Evolutionary conservation across 2,113 vertebrate species (phyloP).

Genomic region (Panurus biarmicus): DNA sequence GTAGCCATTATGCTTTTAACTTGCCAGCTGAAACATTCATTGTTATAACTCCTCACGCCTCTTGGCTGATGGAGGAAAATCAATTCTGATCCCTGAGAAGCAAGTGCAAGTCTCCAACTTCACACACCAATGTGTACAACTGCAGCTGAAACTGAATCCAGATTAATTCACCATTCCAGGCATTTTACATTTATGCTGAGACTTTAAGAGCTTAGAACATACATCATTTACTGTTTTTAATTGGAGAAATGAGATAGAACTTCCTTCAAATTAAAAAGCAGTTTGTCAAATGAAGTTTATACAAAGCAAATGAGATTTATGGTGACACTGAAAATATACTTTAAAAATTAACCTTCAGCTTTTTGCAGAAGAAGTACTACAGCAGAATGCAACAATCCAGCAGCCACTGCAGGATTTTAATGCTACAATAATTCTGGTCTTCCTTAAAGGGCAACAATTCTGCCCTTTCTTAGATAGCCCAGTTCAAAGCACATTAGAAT

Average conservation of each 20-base stretch:
- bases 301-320: background rate
- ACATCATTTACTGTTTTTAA: background rate
- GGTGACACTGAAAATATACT: background rate
- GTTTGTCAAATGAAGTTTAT: background rate
- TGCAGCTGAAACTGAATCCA: background rate
- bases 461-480: background rate
- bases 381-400: conserved; percentile 1
- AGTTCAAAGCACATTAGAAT: background rate
- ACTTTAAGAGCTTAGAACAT: background rate
- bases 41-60: background rate
- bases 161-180: background rate
- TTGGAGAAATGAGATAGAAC: background rate
- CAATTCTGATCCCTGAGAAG: conserved; percentile 46
- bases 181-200: background rate
- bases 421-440: background rate
- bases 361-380: background rate
- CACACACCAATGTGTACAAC: background rate
- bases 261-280: conserved; percentile 27
- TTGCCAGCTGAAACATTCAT: background rate
- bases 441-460: background rate
- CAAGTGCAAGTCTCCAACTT: conserved; percentile 27
- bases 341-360: background rate
- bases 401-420: conserved; percentile 36
- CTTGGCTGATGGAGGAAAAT: conserved; percentile 11
- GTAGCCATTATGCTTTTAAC: background rate